phyloP scores from a whole-genome alignment of 2,113 vertebrate species.

The Pelusios castaneus region DNA sequence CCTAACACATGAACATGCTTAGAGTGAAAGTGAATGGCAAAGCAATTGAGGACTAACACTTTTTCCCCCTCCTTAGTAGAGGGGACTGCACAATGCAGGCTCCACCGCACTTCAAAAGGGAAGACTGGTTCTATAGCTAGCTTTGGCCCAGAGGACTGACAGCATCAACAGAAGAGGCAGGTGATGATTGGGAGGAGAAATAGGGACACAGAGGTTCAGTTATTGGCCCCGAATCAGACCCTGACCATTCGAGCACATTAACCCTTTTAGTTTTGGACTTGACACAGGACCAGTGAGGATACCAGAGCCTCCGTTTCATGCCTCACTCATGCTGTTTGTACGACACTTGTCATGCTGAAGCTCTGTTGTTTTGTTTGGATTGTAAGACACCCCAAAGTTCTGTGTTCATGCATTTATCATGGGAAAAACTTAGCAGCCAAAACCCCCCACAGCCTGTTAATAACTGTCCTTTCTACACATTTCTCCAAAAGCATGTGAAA shows the following conservation, averaged over 20 bases:
- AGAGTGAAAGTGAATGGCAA: neutral
- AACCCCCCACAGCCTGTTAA: no score
- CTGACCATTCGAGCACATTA: neutral
- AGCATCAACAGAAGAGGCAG: neutral
- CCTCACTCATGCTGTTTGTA: neutral
- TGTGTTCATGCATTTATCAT: neutral
- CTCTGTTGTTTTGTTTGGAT: neutral
- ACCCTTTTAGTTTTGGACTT: neutral
- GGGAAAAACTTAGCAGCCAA: neutral
- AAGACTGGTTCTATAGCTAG: accelerated
- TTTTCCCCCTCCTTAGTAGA: neutral
- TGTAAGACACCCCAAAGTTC: neutral
- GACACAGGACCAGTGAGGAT: neutral
- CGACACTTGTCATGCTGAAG: neutral
- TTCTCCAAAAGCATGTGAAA: neutral
- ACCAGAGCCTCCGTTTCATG: neutral
- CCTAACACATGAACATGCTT: neutral
- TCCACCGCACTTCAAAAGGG: neutral
- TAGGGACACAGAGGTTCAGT: neutral
- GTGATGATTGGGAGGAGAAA: neutral
- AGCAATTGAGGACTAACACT: neutral
- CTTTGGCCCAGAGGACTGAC: accelerated
- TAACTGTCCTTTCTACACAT: neutral
- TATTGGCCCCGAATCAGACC: neutral
- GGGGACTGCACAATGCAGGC: neutral